A percentile compares a stretch with the other conserved stretches of the same genome.
These are phyloP conservation scores for Heliconius hortense DNA, from an alignment of 2,888 invertebrate species.

Conservation along the genomic window DNA sequence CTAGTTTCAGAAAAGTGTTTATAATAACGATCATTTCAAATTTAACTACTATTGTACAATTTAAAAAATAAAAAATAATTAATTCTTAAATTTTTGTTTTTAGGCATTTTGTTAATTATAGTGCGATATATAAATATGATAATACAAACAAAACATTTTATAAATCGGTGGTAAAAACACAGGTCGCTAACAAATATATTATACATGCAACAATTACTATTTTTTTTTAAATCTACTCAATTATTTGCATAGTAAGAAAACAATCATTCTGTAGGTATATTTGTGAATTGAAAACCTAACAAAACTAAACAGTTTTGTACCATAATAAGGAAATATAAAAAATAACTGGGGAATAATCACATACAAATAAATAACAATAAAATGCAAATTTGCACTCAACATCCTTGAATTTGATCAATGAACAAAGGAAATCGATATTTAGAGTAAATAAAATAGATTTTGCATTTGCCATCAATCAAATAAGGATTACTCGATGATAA, in stretches of 20 bases:
- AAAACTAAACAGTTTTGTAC: slow-evolving; percentile 13
- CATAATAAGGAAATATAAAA: background rate
- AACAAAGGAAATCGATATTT: slow-evolving; percentile 5
- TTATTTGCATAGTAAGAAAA: background rate
- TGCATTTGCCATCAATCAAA: slow-evolving; percentile 7
- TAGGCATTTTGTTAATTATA: background rate
- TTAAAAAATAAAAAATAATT: background rate
- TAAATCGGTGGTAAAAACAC: slow-evolving; percentile 11
- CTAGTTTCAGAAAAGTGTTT: background rate
- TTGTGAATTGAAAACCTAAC: background rate
- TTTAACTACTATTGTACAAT: slow-evolving; percentile 1
- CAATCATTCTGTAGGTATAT: background rate
- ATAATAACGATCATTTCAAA: background rate
- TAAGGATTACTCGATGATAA: slow-evolving; percentile 1
- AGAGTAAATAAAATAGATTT: slow-evolving; percentile 1
- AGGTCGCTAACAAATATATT: slow-evolving; percentile 7
- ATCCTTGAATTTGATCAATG: slow-evolving; percentile 1
- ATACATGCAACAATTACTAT: background rate
- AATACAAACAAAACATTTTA: slow-evolving; percentile 10
- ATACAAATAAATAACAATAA: slow-evolving; percentile 23
- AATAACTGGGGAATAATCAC: slow-evolving; percentile 6
- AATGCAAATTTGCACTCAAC: slow-evolving; percentile 8
- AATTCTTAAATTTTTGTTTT: background rate
- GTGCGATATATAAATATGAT: slow-evolving; percentile 1
- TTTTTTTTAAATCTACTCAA: background rate